Evolutionary conservation across 2,888 invertebrate genomes (phyloP).

Genomic region (Perizoma flavofasciatum): DNA sequence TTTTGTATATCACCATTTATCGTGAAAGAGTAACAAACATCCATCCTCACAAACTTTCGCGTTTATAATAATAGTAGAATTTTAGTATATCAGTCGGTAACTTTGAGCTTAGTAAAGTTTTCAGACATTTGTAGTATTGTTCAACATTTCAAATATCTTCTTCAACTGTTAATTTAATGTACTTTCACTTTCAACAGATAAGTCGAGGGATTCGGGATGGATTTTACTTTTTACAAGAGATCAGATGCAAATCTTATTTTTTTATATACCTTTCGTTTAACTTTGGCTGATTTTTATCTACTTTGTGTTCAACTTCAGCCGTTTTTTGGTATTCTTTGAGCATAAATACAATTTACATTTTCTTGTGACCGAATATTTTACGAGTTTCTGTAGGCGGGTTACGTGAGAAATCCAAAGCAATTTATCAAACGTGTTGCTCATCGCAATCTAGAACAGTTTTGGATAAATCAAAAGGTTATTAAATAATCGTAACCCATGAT

Average conservation of each 20-base stretch:
- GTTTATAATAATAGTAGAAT: too few relatives aligned
- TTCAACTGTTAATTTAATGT: not conserved
- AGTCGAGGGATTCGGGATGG: constrained; percentile 16
- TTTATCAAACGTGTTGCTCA: constrained; percentile 42
- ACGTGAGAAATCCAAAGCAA: constrained; percentile 37
- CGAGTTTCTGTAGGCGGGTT: constrained; percentile 25
- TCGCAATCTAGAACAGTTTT: constrained; percentile 53
- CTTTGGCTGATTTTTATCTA: constrained; percentile 22
- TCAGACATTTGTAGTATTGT: not conserved
- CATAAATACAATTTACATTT: constrained; percentile 21
- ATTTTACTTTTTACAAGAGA: constrained; percentile 25
- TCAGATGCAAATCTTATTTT: constrained; percentile 28
- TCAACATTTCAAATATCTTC: not conserved
- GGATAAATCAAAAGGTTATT: constrained; percentile 54
- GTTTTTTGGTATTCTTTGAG: constrained; percentile 20
- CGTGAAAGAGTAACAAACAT: too few relatives aligned
- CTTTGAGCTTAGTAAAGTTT: not conserved
- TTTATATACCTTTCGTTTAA: constrained; percentile 21
- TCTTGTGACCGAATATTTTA: constrained; percentile 4
- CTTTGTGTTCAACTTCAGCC: constrained; percentile 13
- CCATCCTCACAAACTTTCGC: too few relatives aligned
- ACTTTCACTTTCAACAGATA: constrained; percentile 10
- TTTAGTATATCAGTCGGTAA: not conserved
- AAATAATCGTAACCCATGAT: constrained; percentile 48
- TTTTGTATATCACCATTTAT: too few relatives aligned